Evolutionary conservation across 64 coral and sea anemone species (phyloP), one percentile per base, ranked within the genome.

Genomic region (Montipora capricornis): DNA sequence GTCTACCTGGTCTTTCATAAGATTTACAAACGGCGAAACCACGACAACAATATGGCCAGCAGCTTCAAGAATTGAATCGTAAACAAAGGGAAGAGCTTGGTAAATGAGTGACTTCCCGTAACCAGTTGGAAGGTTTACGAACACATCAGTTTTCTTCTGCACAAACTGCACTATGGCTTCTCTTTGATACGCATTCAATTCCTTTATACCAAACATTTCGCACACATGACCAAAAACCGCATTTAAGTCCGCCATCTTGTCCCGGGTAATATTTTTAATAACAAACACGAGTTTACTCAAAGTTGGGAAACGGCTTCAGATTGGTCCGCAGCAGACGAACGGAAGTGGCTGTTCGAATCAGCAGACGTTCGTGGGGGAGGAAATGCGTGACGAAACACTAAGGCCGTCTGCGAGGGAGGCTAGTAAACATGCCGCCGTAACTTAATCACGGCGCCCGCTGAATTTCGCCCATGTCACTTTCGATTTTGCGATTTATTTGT

Each of bases 1-100:
- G 71, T 24, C 66, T 9, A 83, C 79, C 75, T 85, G 79, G 67
- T 92, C 90, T 50, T 85, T n/a, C 80, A 92, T 92, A 14, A 92
- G 37, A 83, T 51, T 86, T 6, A 93, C 51, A 48, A 93, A 44
- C 45, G 70, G 91, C 20, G 82, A 93, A 47, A 87, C 82, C 20
- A 93, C 91, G 16, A 93, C 82, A 44, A 93, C 81, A 24, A 93
- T 24, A 68, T 92, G 90, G 49, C 61, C 61, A 64, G 1, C 61
- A 64, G 61, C 61, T 64, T 64, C 61, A 64, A 12, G 61, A 64
- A 10, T 88, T 24, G 12, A 73, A 82, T 91, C 78, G 68, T 81
- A 81, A 91, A 82, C 45, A 51, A 80, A 69, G 6, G 89, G 89
- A 10, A 91, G 61, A 91, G 89, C 89, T 24, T 69, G 67, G 74